phyloP scores from a whole-genome alignment of 2,113 vertebrate species.

The Rhinoderma darwinii region DNA sequence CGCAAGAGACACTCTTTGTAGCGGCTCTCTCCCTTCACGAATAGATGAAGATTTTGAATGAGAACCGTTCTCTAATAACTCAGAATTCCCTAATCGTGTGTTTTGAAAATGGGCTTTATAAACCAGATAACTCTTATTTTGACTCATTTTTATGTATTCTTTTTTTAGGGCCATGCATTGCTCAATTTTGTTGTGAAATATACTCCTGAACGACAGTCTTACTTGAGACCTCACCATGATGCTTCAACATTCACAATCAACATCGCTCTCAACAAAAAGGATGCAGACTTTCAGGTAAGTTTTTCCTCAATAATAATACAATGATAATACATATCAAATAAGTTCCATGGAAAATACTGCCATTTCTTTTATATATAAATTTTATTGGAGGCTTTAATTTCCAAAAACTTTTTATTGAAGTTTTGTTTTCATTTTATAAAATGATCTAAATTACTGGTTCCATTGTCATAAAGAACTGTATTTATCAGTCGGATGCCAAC shows the following conservation, averaged over 20 bases:
- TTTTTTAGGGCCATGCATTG: constrained; percentile 82
- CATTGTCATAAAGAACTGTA: too few species aligned
- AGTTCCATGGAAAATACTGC: background rate
- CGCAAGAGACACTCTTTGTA: too few species aligned
- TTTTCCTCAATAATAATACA: background rate
- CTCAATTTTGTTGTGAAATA: constrained; percentile 99
- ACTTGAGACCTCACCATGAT: constrained; percentile 91
- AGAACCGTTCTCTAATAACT: too few species aligned
- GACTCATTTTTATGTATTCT: background rate
- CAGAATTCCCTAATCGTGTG: background rate
- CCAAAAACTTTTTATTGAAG: too few species aligned
- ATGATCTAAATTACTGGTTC: too few species aligned
- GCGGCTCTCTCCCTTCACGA: too few species aligned
- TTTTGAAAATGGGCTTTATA: background rate
- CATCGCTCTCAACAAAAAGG: constrained; percentile 93
- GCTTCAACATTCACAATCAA: constrained; percentile 99
- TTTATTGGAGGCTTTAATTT: too few species aligned
- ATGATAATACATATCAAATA: background rate
- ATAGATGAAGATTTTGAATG: too few species aligned
- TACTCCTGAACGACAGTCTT: constrained; percentile 86
- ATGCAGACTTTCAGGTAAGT: constrained; percentile 87
- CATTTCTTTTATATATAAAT: too few species aligned
- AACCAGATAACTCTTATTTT: background rate
- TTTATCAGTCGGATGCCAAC: too few species aligned
- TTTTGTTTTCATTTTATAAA: too few species aligned